A percentile compares a stretch with the other conserved stretches of the same genome.
These are phyloP conservation scores for Deroplatys truncata DNA, from an alignment of 2,888 invertebrate species.

Conservation along the genomic window DNA sequence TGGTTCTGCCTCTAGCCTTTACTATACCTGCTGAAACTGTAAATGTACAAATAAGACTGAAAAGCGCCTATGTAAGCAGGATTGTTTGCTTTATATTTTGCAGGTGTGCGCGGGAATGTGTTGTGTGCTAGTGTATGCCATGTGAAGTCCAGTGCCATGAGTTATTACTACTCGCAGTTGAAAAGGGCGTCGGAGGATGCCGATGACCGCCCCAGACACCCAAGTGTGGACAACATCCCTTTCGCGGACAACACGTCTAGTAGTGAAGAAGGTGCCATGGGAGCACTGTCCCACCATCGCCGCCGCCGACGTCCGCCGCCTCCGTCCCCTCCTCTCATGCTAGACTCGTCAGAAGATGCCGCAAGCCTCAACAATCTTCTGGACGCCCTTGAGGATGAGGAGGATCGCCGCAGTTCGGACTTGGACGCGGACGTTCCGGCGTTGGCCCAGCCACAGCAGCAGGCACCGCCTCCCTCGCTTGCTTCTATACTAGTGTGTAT, in stretches of 20 bases:
- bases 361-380: constrained; percentile 28
- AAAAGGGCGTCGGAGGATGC: constrained; percentile 30
- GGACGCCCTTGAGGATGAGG: constrained; percentile 25
- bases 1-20: no score
- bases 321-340: not conserved
- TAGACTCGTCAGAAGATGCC: constrained; percentile 24
- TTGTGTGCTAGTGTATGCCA: not conserved
- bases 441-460: not conserved
- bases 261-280: constrained; percentile 13
- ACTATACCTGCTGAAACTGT: no score
- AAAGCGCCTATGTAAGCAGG: no score
- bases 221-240: constrained; percentile 27
- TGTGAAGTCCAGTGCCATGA: not conserved
- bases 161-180: not conserved
- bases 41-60: no score
- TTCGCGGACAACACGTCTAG: constrained; percentile 8
- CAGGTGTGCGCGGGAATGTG: not conserved
- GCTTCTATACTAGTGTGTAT: not conserved
- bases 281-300: not conserved
- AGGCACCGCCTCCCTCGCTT: not conserved
- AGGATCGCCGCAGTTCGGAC: not conserved
- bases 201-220: constrained; percentile 33
- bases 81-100: not conserved
- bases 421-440: not conserved
- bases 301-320: not conserved